Percentiles rank a stretch among this genome's conserved stretches.
Evolutionary conservation across 1,140 invertebrate genomes (phyloP).

Genomic region (Atta cephalotes): DNA sequence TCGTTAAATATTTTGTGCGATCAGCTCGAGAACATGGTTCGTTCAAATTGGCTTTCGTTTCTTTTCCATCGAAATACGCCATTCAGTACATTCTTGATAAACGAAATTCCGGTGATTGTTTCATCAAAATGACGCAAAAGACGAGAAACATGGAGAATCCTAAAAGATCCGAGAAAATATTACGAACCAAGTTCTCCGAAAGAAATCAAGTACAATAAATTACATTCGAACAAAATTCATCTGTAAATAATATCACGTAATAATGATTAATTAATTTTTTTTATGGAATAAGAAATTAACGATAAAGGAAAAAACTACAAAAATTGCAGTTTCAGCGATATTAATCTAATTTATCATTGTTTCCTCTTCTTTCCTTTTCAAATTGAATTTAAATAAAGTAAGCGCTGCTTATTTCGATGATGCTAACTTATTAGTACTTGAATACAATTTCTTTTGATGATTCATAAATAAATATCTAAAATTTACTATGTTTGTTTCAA

Average conservation of each 20-base stretch:
- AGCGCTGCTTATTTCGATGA: slow-evolving; percentile 51
- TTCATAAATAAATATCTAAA: slow-evolving; percentile 14
- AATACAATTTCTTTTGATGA: background rate
- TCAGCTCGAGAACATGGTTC: slow-evolving; percentile 61
- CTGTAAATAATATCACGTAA: slow-evolving; percentile 68
- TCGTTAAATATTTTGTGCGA: slow-evolving; percentile 59
- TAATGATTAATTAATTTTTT: slow-evolving; percentile 65
- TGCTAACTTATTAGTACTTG: slow-evolving; percentile 31
- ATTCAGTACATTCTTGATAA: background rate
- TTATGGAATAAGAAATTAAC: background rate
- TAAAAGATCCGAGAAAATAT: slow-evolving; percentile 5
- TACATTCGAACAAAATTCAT: slow-evolving; percentile 59
- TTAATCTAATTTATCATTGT: background rate
- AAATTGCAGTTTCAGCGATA: slow-evolving; percentile 22
- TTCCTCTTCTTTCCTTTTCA: slow-evolving; percentile 25
- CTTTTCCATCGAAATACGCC: background rate
- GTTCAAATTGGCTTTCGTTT: background rate
- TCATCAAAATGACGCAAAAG: background rate
- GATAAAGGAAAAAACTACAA: background rate
- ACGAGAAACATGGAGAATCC: background rate
- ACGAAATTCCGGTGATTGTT: background rate
- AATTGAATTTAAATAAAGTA: slow-evolving; percentile 21
- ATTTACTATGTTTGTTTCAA: slow-evolving; percentile 13
- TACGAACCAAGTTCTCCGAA: slow-evolving; percentile 69
- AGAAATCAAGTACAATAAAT: slow-evolving; percentile 68